Evolutionary conservation across 2,888 invertebrate genomes (phyloP).

Genomic region (Carabus problematicus): DNA sequence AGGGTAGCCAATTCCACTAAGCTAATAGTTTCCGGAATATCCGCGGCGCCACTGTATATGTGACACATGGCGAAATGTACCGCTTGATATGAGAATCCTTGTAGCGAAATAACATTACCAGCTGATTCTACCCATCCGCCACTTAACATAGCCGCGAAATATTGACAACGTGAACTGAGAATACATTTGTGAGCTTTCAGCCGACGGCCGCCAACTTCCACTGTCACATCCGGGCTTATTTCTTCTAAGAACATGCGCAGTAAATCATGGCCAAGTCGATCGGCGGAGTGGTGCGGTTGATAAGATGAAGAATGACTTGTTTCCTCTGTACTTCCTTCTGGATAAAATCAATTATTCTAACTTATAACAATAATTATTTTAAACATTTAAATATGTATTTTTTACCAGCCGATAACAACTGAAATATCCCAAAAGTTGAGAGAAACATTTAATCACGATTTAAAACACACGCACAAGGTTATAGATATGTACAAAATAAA

Average conservation of each 20-base stretch:
- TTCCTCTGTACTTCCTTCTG: conserved; percentile 58
- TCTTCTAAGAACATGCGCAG: conserved; percentile 91
- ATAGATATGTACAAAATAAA: too few species aligned
- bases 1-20: conserved; percentile 86
- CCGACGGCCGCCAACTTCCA: conserved; percentile 82
- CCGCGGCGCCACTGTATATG: conserved; percentile 91
- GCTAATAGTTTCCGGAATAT: conserved; percentile 85
- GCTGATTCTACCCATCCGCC: conserved; percentile 84
- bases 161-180: conserved; percentile 88
- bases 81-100: conserved; percentile 83
- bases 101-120: conserved; percentile 83
- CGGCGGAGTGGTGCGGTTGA: conserved; percentile 61
- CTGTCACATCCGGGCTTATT: conserved; percentile 86
- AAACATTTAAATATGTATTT: neutral
- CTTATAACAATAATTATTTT: neutral
- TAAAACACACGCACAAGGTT: too few species aligned
- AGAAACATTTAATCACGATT: too few species aligned
- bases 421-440: too few species aligned
- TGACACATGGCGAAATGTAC: conserved; percentile 93
- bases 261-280: conserved; percentile 81
- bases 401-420: too few species aligned
- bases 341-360: conserved; percentile 18
- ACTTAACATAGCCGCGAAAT: conserved; percentile 89
- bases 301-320: conserved; percentile 60
- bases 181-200: conserved; percentile 93